Base-by-base conservation (phyloP, 2,888 invertebrate species). In the Incurvaria masculella region DNA sequence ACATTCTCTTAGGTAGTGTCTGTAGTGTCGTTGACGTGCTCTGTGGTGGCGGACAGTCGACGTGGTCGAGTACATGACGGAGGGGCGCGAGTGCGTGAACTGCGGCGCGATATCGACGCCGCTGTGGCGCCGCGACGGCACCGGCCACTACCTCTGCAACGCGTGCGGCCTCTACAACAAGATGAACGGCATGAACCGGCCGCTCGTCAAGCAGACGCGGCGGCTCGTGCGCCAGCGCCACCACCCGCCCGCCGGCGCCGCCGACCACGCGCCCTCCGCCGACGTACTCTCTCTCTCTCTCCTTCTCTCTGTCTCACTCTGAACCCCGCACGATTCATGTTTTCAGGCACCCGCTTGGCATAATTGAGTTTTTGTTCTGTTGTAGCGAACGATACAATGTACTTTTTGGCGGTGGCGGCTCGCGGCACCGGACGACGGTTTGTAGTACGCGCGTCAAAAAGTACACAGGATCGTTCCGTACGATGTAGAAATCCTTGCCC, bases 121-220 rank as follows among this genome's bases (percentile, higher is more conserved):
- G 54, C 84, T 98, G 60, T 98, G 98, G 99, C 87, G 98, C 59
- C 87, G 99, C 69, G 98, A 99, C 84, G 95, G 95, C 72, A 96
- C 95, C 63, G 98, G 98, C 56, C 97, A 98, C 82, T 98, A 97
- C 81, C 87, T 98, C 63, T 99, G 99, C 87, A 99, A 99, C 84
- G 98, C 98, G 57, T 99, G 99, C 81, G 98, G 98, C 62, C 91
- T 99, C 65, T 98, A 98, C 85, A 94, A 94, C 81, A 97, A 97
- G 82, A 97, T 97, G 94, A 98, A 98, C 81, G 97, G 97, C 68
- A 92, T 94, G 87, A 96, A 96, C 81, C 84, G 97, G 61, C 97
- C 97, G 57, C 84, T 98, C 63, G 95, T 97, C 73, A 97, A 97
- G 81, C 97, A 97, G 58, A 95, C 95, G 69, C 94, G 97, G 74